These are phyloP conservation scores for Botrylloides violaceus DNA, from an alignment of 23 tunicate species.

Conservation along the genomic window DNA sequence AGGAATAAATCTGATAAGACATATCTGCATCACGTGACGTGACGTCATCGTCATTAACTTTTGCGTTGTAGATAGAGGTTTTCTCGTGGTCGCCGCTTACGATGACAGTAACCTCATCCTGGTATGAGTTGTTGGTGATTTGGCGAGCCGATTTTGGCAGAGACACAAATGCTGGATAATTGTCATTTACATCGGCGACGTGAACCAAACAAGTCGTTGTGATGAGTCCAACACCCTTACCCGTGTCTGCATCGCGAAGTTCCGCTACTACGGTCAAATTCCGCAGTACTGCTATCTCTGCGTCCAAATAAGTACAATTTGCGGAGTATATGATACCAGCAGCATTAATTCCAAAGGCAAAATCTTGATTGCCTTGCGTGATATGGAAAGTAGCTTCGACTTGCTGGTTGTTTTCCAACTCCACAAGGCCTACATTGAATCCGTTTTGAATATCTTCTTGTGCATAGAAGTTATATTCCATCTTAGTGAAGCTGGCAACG, in stretches of 20 bases:
- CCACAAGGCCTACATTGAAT: background rate
- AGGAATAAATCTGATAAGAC: background rate
- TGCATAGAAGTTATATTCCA: background rate
- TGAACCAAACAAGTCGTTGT: background rate
- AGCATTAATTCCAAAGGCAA: background rate
- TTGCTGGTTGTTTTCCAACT: background rate
- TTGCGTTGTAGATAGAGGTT: conserved; percentile 13
- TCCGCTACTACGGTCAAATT: conserved; percentile 30
- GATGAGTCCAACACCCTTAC: background rate
- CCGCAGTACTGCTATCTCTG: conserved; percentile 28
- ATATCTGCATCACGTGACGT: conserved; percentile 8
- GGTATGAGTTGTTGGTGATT: background rate
- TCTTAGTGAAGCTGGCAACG: background rate
- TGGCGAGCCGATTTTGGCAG: background rate
- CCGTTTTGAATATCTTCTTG: background rate
- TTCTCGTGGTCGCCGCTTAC: background rate
- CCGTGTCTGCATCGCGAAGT: background rate
- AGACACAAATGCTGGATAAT: conserved; percentile 12
- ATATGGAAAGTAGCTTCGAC: conserved; percentile 1
- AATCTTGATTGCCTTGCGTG: conserved; percentile 4
- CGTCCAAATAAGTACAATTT: conserved; percentile 27
- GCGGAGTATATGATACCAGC: background rate
- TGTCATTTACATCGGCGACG: conserved; percentile 13
- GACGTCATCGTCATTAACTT: conserved; percentile 2
- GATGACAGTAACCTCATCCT: conserved; percentile 6